phyloP scores from a whole-genome alignment of 2,113 vertebrate species.

The Cottus gobio region DNA sequence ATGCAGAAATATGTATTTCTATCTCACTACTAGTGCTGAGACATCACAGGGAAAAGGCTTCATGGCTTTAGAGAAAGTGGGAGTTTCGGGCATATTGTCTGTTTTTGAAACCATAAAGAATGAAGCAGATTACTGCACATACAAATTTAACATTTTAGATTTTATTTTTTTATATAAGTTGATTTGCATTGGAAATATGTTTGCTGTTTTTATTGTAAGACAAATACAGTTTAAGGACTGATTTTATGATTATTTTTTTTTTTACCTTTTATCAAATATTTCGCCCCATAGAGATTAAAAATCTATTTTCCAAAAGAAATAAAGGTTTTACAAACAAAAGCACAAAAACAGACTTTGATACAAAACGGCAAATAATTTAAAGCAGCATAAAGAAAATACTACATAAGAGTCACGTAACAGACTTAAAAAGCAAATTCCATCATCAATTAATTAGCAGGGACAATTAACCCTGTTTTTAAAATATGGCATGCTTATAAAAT shows the following conservation, averaged over 20 bases:
- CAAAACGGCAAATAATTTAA: neutral
- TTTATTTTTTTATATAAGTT: too few relatives aligned
- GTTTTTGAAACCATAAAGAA: too few relatives aligned
- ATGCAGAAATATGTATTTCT: neutral
- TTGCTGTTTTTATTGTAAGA: neutral
- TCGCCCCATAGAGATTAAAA: neutral
- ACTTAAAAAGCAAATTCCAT: neutral
- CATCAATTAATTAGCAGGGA: neutral
- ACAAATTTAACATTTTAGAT: too few relatives aligned
- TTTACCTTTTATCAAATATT: neutral
- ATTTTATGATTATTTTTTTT: too few relatives aligned
- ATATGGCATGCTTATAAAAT: too few relatives aligned
- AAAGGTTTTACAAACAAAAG: neutral
- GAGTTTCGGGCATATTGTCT: too few relatives aligned
- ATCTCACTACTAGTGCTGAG: neutral
- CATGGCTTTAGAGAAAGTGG: neutral
- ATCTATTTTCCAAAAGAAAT: neutral
- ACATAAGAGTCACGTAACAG: neutral
- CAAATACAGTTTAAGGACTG: neutral
- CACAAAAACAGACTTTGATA: neutral
- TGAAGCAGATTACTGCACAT: too few relatives aligned
- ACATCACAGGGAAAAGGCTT: neutral
- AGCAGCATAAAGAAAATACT: neutral
- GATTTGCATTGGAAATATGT: neutral
- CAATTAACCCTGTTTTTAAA: neutral